Evolutionary conservation across 2,888 invertebrate genomes (phyloP).

Genomic region (Pachymerium ferrugineum): DNA sequence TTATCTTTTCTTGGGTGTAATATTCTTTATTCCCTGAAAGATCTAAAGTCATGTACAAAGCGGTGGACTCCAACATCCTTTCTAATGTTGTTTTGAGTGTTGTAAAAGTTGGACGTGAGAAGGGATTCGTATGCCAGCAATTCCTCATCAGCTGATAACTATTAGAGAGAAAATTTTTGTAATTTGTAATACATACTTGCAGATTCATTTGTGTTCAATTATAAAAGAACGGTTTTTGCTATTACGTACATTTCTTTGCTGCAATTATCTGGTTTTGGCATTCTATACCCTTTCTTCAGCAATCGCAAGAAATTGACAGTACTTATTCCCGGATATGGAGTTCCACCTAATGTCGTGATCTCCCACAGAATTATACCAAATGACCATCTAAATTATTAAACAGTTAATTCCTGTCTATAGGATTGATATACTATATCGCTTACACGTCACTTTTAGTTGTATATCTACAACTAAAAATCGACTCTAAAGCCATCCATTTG

Average conservation of each 20-base stretch:
- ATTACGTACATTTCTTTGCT: constrained; percentile 64
- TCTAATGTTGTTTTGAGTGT: neutral
- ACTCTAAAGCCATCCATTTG: constrained; percentile 86
- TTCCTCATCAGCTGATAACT: neutral
- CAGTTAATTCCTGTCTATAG: too few species aligned
- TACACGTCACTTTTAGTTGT: constrained; percentile 82
- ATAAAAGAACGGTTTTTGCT: neutral
- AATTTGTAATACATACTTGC: neutral
- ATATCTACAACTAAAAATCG: constrained; percentile 71
- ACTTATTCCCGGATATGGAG: constrained; percentile 51
- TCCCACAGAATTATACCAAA: constrained; percentile 52
- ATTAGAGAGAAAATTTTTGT: too few species aligned
- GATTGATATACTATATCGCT: constrained; percentile 46
- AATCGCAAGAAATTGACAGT: constrained; percentile 50
- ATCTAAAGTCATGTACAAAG: neutral
- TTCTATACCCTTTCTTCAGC: constrained; percentile 48
- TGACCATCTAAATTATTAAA: constrained; percentile 53
- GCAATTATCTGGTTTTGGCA: constrained; percentile 63
- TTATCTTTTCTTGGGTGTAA: too few species aligned
- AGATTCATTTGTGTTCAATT: neutral
- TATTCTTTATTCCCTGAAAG: neutral
- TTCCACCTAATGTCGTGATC: constrained; percentile 50
- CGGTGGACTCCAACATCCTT: neutral
- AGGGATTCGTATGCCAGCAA: neutral
- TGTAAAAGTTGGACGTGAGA: neutral